Evolutionary conservation across 2,888 invertebrate genomes (phyloP), one percentile per base, ranked within the genome.

Genomic region (Taenaris catops): DNA sequence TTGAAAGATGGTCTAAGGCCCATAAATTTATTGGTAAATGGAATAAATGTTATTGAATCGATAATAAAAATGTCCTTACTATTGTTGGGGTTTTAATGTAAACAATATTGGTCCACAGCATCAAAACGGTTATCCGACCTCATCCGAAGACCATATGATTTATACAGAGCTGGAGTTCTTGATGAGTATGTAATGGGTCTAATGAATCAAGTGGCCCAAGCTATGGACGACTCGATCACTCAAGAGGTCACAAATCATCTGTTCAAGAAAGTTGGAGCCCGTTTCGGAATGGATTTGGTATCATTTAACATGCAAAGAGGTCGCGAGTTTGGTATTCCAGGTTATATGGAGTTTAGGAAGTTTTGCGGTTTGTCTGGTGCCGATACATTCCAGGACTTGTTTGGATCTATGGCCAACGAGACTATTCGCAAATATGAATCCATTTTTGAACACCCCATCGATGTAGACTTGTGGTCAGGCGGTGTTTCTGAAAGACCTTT

Each of bases 391-490:
- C 93, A 94, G 36, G 95, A 94, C 48, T 88, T 96, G 47, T 93
- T 93, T 49, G 95, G 95, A 12, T 91, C 94, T 26, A 96, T 97
- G 95, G 92, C 94, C 2, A 96, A 96, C 63, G 93, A 94, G 44
- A 96, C 96, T 1, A 93, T 96, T 26, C 81, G 91, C 38, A 91
- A 94, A 69, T 96, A 96, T 63, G 90, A 93, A 51, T 91, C 93
- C 2, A 94, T 96, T 58, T 96, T 95, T 61, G 94, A 94, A 91
- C 94, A 95, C 70, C 96, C 96, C 1, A 90, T 93, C 41, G 98
- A 98, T 70, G 95, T 98, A 25, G 97, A 98, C 86, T 87, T 97
- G 34, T 98, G 97, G 96, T 95, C 96, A 8, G 97, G 96, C 27
- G 97, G 97, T 26, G 96, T 97, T 3, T 96, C 96, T 0, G 98